A percentile compares a stretch with the other conserved stretches of the same genome.
Conservation (phyloP, 2,113 vertebrate genomes). For the Nothoprocta pentlandii region DNA sequence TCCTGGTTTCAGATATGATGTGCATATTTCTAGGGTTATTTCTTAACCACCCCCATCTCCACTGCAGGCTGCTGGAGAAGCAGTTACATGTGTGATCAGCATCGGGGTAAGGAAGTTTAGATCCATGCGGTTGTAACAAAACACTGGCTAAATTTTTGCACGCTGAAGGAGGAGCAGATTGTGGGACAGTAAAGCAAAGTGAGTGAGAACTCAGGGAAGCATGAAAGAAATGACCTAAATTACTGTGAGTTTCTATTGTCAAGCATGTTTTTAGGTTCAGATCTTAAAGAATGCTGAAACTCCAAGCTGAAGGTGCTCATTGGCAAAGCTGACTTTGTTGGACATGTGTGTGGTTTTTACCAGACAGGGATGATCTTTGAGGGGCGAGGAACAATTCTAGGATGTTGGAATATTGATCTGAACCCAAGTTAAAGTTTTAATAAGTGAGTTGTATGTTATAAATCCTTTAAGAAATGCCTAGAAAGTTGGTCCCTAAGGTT, state of each 20-base stretch:
- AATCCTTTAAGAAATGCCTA: neutral
- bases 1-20: neutral
- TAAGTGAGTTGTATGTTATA: neutral
- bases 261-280: neutral
- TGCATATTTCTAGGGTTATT: neutral
- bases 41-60: neutral
- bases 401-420: neutral
- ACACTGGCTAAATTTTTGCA: neutral
- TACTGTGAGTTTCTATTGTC: neutral
- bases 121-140: neutral
- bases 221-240: conserved; percentile 41
- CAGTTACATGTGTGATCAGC: neutral
- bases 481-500: neutral
- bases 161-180: neutral
- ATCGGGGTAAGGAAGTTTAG: neutral
- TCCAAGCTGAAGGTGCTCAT: neutral
- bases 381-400: neutral
- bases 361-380: neutral
- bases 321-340: neutral
- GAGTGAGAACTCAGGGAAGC: neutral
- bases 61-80: neutral
- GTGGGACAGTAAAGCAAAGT: neutral
- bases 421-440: neutral
- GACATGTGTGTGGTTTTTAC: neutral
- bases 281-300: neutral